Evolutionary conservation across 2,113 vertebrate species (phyloP).

Genomic region (Ceyx margarethae): DNA sequence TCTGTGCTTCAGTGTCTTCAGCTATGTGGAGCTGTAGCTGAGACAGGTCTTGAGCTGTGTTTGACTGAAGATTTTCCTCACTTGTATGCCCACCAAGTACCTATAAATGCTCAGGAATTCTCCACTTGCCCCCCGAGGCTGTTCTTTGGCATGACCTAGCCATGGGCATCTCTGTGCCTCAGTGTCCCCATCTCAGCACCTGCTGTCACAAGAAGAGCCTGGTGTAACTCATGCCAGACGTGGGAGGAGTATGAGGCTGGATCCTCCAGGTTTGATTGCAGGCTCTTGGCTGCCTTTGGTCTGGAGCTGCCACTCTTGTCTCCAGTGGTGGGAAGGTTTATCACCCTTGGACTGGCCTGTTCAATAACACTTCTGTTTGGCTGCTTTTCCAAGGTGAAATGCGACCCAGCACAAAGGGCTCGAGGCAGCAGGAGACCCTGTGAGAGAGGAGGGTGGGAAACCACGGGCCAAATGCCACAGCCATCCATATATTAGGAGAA

Average conservation of each 20-base stretch:
- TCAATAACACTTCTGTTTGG: neutral
- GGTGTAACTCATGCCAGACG: fast-evolving
- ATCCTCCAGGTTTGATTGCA: fast-evolving
- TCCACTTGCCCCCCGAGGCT: neutral
- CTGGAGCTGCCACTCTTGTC: neutral
- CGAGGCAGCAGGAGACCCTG: neutral
- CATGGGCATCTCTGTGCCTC: neutral
- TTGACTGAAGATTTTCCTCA: neutral
- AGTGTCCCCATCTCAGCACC: neutral
- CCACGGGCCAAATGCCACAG: neutral
- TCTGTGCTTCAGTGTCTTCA: fast-evolving
- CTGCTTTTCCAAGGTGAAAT: neutral
- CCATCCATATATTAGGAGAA: neutral
- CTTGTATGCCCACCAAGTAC: neutral
- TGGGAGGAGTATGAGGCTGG: neutral
- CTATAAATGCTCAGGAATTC: fast-evolving
- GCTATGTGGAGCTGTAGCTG: neutral
- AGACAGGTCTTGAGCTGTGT: neutral
- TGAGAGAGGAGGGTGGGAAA: neutral
- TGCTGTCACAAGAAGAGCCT: neutral
- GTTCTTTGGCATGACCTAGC: fast-evolving
- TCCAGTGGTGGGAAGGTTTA: neutral
- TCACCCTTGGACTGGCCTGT: neutral
- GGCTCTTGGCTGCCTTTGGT: neutral
- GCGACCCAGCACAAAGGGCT: neutral